These are phyloP conservation scores for Apocrypta bakeri DNA, from an alignment of 1,140 invertebrate genomes.

Conservation along the genomic window DNA sequence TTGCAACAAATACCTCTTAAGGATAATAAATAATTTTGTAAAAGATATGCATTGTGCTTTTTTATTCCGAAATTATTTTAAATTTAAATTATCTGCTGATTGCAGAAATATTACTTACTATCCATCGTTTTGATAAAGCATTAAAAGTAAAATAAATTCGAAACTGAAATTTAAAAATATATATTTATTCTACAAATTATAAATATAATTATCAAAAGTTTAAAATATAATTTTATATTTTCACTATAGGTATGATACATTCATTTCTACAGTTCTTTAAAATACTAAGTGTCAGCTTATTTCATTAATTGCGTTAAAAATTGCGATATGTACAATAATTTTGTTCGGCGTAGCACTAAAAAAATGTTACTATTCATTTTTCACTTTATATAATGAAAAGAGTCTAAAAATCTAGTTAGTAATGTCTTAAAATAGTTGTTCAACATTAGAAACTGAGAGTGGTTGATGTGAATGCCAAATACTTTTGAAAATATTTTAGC, in stretches of 20 bases:
- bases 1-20: slow-evolving; percentile 49
- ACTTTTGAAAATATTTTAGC: background rate
- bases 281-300: background rate
- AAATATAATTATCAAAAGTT: slow-evolving; percentile 13
- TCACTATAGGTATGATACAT: too few species aligned
- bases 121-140: background rate
- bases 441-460: background rate
- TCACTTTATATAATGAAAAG: background rate
- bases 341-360: slow-evolving; percentile 21
- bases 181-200: slow-evolving; percentile 3
- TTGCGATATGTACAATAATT: background rate
- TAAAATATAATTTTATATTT: background rate
- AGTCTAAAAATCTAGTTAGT: background rate
- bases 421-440: background rate
- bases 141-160: slow-evolving; percentile 12
- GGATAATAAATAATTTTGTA: slow-evolving; percentile 51
- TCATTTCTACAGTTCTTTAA: too few species aligned
- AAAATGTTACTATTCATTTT: background rate
- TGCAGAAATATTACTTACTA: background rate
- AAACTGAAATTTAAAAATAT: background rate
- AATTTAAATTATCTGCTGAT: too few species aligned
- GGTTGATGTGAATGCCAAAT: slow-evolving; percentile 6
- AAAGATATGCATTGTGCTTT: slow-evolving; percentile 1
- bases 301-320: background rate
- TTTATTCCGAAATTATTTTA: background rate